Evolutionary conservation across 2,888 invertebrate species (phyloP), one percentile per base, ranked within the genome.

Genomic region (Rhaphigaster nebulosa): DNA sequence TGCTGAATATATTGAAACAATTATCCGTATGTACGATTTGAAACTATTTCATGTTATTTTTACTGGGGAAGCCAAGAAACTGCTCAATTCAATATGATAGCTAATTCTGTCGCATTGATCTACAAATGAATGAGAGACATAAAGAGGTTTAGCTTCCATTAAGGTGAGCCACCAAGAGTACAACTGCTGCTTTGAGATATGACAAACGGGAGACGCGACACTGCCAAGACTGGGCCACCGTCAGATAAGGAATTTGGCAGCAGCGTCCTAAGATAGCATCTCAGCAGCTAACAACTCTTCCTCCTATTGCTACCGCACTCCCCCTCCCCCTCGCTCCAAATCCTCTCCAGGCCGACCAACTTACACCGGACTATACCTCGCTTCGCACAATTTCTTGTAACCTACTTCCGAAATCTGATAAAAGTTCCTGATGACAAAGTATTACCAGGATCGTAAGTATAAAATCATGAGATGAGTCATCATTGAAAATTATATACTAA

Each of bases 211-310:
- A 70, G 70, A 70, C 70, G 34, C 70, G 6, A 34, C 34, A 45
- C 84, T 84, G 84, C 84, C 84, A 84, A 84, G 84, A n/a, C 41
- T n/a, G 1, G 45, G 45, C 41, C n/a, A n/a, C 45, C 41, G 84
- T 45, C 41, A 45, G 84, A 41, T 45, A 45, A 45, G 84, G 45
- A 84, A 84, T 84, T 84, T 84, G 84, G 84, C 84, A 84, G 84
- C 84, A 45, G 1, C 23, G 26, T 84, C 13, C 8, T n/a, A 45
- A 84, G 84, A 84, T 84, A 84, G 45, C 45, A 84, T 84, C 84
- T 84, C 84, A 23, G n/a, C 84, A 45, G 84, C 84, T 84, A 84
- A 70, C 70, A 70, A 84, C 84, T 84, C 84, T 84, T 84, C n/a
- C 84, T 84, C 45, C 84, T n/a, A 70, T 70, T 70, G 29, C 70